These are phyloP conservation scores for Xylophagus ater DNA, from an alignment of 2,888 invertebrate genomes.

Conservation along the genomic window DNA sequence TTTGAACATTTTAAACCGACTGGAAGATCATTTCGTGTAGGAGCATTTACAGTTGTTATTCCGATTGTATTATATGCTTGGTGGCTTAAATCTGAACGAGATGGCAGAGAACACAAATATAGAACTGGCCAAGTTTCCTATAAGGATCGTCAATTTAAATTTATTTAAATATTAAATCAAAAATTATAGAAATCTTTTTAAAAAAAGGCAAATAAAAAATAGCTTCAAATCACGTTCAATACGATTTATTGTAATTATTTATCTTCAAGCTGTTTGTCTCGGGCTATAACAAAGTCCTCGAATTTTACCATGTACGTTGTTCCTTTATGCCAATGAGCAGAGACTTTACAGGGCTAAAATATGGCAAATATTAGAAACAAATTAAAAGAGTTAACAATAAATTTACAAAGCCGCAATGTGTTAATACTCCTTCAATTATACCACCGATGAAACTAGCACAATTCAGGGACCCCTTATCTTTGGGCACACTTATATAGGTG, in stretches of 20 bases:
- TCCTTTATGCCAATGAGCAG: slow-evolving; percentile 98
- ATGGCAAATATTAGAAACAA: background rate
- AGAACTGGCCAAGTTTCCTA: slow-evolving; percentile 65
- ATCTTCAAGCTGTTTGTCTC: slow-evolving; percentile 87
- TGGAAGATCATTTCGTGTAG: slow-evolving; percentile 43
- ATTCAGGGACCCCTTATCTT: slow-evolving; percentile 93
- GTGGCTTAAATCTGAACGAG: slow-evolving; percentile 43
- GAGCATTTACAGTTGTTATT: slow-evolving; percentile 42
- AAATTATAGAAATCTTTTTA: slow-evolving; percentile 4
- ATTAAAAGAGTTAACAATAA: background rate
- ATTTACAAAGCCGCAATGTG: slow-evolving; percentile 93
- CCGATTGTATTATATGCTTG: slow-evolving; percentile 48
- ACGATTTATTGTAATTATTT: slow-evolving; percentile 44
- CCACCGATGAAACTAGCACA: slow-evolving; percentile 98
- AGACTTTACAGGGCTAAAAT: slow-evolving; percentile 90
- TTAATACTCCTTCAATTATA: slow-evolving; percentile 91
- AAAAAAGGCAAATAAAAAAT: slow-evolving; percentile 4
- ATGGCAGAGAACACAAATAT: slow-evolving; percentile 44
- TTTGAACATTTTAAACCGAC: slow-evolving; percentile 59
- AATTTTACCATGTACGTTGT: slow-evolving; percentile 99
- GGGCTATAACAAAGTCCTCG: slow-evolving; percentile 80
- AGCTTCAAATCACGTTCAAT: slow-evolving; percentile 4
- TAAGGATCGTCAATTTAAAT: slow-evolving; percentile 60
- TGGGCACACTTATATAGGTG: slow-evolving; percentile 92
- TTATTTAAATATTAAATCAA: slow-evolving; percentile 41